phyloP scores from a whole-genome alignment of 2,113 vertebrate genomes.

The Chloebia gouldiae region DNA sequence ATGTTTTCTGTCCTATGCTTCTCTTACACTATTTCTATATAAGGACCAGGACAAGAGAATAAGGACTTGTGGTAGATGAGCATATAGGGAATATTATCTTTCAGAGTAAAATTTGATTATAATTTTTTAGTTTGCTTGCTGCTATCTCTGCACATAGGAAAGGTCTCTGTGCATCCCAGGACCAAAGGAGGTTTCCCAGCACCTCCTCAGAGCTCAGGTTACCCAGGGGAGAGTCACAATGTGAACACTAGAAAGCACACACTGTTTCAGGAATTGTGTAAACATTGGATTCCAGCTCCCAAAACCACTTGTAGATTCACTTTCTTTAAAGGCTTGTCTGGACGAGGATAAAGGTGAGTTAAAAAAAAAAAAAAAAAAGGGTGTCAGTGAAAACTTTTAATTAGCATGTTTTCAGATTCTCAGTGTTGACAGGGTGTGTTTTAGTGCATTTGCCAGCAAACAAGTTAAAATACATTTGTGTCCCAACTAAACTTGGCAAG shows the following conservation, averaged over 20 bases:
- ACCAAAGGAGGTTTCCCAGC: neutral
- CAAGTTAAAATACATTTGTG: conserved; percentile 36
- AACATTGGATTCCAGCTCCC: neutral
- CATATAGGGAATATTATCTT: neutral
- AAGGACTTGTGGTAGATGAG: neutral
- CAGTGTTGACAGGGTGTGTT: conserved; percentile 26
- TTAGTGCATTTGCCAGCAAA: conserved; percentile 40
- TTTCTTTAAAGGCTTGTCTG: conserved; percentile 49
- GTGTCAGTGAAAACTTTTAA: conserved; percentile 38
- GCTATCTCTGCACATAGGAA: neutral
- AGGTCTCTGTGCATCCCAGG: neutral
- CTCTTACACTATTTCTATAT: neutral
- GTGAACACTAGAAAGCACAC: neutral
- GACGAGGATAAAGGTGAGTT: conserved; percentile 21
- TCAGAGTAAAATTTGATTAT: neutral
- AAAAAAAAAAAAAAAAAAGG: neutral
- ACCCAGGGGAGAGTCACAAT: neutral
- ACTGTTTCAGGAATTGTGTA: neutral
- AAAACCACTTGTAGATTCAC: neutral
- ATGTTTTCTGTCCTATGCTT: neutral
- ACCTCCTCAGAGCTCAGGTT: neutral
- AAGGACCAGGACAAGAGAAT: neutral
- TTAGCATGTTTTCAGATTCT: conserved; percentile 39
- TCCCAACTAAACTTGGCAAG: neutral
- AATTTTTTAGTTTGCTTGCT: neutral